phyloP scores from a whole-genome alignment of 2,113 vertebrate genomes.

The Amphiprion percula region DNA sequence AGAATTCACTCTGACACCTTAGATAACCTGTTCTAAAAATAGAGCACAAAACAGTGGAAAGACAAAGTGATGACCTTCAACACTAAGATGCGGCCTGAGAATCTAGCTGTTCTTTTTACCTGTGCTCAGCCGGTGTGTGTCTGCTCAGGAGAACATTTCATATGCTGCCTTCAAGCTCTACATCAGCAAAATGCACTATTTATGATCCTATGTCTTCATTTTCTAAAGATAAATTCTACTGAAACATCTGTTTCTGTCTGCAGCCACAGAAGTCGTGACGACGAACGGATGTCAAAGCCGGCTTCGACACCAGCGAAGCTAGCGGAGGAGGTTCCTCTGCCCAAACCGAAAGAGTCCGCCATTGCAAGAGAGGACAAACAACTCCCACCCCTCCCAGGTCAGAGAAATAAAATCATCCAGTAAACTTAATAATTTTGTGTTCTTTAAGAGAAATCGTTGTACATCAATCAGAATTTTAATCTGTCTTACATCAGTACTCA shows the following conservation, averaged over 20 bases:
- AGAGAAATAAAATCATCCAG: conserved; percentile 39
- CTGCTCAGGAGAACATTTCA: conserved; percentile 10
- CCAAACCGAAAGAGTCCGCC: conserved; percentile 88
- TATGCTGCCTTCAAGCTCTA: conserved; percentile 25
- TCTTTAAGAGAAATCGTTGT: neutral
- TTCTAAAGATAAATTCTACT: conserved; percentile 25
- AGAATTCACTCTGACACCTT: conserved; percentile 68
- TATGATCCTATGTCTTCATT: conserved; percentile 36
- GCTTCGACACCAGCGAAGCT: conserved; percentile 91
- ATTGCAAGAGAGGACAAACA: conserved; percentile 89
- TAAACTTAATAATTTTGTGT: neutral
- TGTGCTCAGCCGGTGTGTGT: conserved; percentile 29
- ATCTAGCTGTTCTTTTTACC: conserved; percentile 28
- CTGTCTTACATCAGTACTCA: neutral
- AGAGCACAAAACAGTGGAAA: conserved; percentile 67
- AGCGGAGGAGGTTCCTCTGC: conserved; percentile 84
- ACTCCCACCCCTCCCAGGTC: conserved; percentile 94
- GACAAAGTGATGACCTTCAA: conserved; percentile 80
- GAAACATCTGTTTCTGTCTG: conserved; percentile 45
- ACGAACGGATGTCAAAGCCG: conserved; percentile 90
- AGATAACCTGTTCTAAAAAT: conserved; percentile 81
- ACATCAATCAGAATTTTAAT: neutral
- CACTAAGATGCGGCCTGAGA: conserved; percentile 51
- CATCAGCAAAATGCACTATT: conserved; percentile 50
- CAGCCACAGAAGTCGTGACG: conserved; percentile 94